Conservation (phyloP, 2,113 vertebrate genomes). For the Ploceus nigricollis region DNA sequence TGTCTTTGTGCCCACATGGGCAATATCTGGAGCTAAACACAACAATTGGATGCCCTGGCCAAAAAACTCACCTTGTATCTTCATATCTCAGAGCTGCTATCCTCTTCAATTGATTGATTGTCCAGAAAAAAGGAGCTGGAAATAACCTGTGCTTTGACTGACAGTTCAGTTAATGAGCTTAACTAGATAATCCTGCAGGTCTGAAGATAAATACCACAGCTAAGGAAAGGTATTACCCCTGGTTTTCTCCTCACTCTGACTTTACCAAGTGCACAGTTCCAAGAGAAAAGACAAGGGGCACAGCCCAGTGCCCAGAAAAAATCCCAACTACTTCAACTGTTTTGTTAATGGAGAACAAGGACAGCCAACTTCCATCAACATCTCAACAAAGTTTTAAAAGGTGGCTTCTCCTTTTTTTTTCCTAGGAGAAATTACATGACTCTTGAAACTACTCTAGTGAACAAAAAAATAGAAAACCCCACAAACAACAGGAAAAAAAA, state of each 20-base stretch:
- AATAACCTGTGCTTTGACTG: background rate
- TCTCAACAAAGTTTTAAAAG: background rate
- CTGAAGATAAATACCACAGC: conserved; percentile 9
- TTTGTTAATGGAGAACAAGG: background rate
- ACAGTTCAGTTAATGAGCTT: background rate
- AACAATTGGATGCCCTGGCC: background rate
- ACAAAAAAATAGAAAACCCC: background rate
- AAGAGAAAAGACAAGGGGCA: background rate
- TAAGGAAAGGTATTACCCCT: background rate
- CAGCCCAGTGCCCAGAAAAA: background rate
- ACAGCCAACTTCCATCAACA: background rate
- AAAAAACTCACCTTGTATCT: background rate
- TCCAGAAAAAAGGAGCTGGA: background rate
- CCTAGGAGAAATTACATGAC: background rate
- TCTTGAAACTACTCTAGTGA: background rate
- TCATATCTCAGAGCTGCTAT: background rate
- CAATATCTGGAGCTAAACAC: background rate
- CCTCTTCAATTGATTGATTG: background rate
- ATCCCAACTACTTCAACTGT: background rate
- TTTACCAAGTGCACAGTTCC: background rate
- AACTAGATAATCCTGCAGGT: background rate
- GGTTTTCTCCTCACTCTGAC: background rate
- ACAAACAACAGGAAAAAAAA: background rate
- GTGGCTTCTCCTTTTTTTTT: background rate
- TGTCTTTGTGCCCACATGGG: background rate